Evolutionary conservation across 2,797 vertebrate species (phyloP).

Genomic region (Linurgus olivaceus): DNA sequence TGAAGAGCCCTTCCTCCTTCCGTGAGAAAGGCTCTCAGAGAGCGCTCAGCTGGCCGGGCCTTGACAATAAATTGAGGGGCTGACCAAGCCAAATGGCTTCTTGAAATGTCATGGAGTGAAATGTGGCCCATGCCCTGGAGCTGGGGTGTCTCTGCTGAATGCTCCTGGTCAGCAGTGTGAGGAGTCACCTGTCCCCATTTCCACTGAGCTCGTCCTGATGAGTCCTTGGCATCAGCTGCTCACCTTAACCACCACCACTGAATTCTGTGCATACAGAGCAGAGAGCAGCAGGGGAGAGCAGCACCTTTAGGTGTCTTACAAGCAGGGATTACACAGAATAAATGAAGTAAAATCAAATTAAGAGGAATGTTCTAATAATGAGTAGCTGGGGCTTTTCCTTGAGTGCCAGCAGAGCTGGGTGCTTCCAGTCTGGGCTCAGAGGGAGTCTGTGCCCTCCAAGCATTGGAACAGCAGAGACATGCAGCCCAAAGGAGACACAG

Average conservation of each 20-base stretch:
- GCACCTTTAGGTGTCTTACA: not conserved
- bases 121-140: not conserved
- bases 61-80: not conserved
- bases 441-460: not conserved
- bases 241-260: not conserved
- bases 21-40: not conserved
- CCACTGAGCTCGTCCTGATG: rapidly evolving
- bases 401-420: not conserved
- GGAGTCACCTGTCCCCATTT: not conserved
- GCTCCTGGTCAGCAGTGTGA: not conserved
- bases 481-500: not conserved
- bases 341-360: not conserved
- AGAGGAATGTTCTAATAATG: not conserved
- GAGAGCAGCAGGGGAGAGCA: not conserved
- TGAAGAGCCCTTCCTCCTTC: not conserved
- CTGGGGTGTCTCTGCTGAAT: not conserved
- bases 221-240: not conserved
- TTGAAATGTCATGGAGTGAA: not conserved
- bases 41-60: not conserved
- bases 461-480: not conserved
- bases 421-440: rapidly evolving
- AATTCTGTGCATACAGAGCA: not conserved
- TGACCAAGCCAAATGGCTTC: conserved; percentile 5
- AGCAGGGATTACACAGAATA: not conserved
- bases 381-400: not conserved